These are phyloP conservation scores for Galagoides demidoff DNA, from an alignment of 2,797 vertebrate genomes.

Conservation along the genomic window DNA sequence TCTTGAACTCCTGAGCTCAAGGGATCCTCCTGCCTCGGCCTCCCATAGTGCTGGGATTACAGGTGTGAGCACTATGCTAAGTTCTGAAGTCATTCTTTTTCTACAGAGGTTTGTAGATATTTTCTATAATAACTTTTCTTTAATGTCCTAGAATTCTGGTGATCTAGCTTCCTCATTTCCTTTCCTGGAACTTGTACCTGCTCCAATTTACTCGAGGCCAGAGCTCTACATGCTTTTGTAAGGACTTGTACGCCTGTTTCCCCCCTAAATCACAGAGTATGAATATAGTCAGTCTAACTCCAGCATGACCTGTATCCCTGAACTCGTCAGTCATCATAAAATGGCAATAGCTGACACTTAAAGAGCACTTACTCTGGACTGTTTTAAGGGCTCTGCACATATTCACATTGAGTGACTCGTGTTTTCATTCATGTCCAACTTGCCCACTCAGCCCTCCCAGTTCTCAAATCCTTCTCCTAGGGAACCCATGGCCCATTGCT, in stretches of 20 bases:
- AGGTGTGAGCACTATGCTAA: too few relatives aligned
- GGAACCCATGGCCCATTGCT: background rate
- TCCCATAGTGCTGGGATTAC: too few relatives aligned
- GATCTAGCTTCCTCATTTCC: background rate
- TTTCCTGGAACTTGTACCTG: background rate
- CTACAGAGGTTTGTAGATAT: too few relatives aligned
- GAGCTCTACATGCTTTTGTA: background rate
- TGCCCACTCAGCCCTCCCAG: background rate
- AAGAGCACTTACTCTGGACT: background rate
- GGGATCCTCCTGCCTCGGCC: too few relatives aligned
- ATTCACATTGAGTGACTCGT: background rate
- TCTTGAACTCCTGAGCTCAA: too few relatives aligned
- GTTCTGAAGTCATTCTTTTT: too few relatives aligned
- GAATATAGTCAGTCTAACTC: background rate
- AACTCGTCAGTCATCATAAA: background rate
- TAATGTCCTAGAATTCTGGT: slow-evolving; percentile 15
- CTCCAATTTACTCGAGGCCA: background rate
- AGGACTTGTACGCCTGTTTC: background rate
- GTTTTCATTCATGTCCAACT: background rate
- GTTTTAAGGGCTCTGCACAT: background rate
- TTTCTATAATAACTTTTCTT: background rate
- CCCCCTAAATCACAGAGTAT: background rate
- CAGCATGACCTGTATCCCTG: background rate
- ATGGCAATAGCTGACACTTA: background rate
- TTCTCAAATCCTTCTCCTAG: background rate